Evolutionary conservation across 2,113 vertebrate species (phyloP), one percentile per base, ranked within the genome.

Genomic region (Leptosomus discolor): DNA sequence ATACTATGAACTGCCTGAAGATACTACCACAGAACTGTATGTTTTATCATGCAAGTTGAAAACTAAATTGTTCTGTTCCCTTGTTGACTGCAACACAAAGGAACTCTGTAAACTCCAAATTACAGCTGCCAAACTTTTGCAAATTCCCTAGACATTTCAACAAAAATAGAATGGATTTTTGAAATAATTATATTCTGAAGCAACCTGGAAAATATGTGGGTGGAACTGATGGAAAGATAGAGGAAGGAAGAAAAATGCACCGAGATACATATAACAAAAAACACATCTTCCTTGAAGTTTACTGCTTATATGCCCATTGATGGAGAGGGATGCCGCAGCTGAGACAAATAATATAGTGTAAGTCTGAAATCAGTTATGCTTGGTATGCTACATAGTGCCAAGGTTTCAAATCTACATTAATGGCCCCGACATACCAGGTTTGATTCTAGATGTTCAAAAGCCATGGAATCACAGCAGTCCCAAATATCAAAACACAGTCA

Each of bases 31-130:
- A 77, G 74, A 93, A 88, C 60, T 56, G 5, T 85, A 65, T 80
- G 85, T 93, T 95, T 91, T 88, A 90, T 87, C 88, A 89, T 87
- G 34, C 24, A 87, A 69, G 75, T 58, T 96, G 94, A 89, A 95
- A 96, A 85, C 37, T 5, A 81, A 95, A 91, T 73, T 91, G 63
- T 85, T 93, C 93, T 90, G 26, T 83, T 94, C 78, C 51, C 32
- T 43, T 53, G 34, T 58, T 89, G 88, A 73, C 70, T 81, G 63
- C 73, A 96, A 50, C 58, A 74, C 78, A 76, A 75, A 64, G 23
- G 37, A 81, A 81, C 30, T 93, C 75, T 73, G 37, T 86, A 79
- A 92, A 96, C 48, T 89, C 46, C 50, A 91, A 92, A 48, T 97
- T 91, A 91, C 54, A 95, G 46, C 73, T 95, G 65, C 58, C 36